These are phyloP conservation scores for Hippocampus zosterae DNA, from an alignment of 2,113 vertebrate genomes.

Conservation along the genomic window DNA sequence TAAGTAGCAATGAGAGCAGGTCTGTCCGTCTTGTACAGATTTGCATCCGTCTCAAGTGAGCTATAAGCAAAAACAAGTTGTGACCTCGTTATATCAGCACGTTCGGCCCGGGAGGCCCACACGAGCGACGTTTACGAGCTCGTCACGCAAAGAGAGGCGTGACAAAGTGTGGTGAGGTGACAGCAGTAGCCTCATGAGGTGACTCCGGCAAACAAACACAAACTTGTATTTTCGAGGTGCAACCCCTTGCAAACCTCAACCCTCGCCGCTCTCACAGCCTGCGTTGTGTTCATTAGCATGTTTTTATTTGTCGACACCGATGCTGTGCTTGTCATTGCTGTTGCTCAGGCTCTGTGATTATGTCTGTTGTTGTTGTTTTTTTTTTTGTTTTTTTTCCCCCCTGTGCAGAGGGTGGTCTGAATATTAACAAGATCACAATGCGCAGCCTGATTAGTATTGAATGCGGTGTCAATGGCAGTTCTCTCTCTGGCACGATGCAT, in stretches of 20 bases:
- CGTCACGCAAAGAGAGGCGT: neutral
- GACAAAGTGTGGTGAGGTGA: slow-evolving; percentile 14
- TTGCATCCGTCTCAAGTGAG: neutral
- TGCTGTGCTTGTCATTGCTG: slow-evolving; percentile 36
- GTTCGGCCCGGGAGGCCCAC: neutral
- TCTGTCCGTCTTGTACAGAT: neutral
- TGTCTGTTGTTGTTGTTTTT: slow-evolving; percentile 28
- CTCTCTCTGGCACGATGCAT: slow-evolving; percentile 53
- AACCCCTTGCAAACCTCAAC: neutral
- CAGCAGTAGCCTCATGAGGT: slow-evolving; percentile 41
- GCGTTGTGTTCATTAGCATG: slow-evolving; percentile 49
- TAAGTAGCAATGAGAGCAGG: slow-evolving; percentile 10
- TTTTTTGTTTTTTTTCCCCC: slow-evolving; percentile 13
- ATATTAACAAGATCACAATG: slow-evolving; percentile 61
- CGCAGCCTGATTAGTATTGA: slow-evolving; percentile 60
- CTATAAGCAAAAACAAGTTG: neutral
- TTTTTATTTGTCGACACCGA: slow-evolving; percentile 49
- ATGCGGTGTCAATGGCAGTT: slow-evolving; percentile 44
- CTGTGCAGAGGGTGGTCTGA: slow-evolving; percentile 46
- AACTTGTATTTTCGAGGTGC: slow-evolving; percentile 32
- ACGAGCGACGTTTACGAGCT: slow-evolving; percentile 1
- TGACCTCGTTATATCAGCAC: neutral
- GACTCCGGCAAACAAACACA: slow-evolving; percentile 38
- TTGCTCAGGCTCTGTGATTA: slow-evolving; percentile 54
- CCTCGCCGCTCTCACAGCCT: slow-evolving; percentile 25